Evolutionary conservation across 2,113 vertebrate species (phyloP), one percentile per base, ranked within the genome.

Genomic region (Turnix velox): DNA sequence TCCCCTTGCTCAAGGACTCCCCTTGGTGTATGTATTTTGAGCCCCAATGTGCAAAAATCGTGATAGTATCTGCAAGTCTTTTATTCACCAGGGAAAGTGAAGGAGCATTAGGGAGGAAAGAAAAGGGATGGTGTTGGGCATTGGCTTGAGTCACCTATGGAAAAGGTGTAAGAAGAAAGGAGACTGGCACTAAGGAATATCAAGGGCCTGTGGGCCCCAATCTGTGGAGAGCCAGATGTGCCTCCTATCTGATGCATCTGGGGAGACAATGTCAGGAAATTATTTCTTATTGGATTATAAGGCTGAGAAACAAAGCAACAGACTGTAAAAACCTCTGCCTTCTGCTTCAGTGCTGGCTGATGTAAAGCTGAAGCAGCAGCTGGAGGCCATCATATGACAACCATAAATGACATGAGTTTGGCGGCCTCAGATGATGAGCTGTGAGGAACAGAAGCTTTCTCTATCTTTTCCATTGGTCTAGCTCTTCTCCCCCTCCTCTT

Each of bases 241-340:
- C 57, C 48, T 91, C 57, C 55, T 75, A 4, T 76, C 30, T 89
- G 49, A 63, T 83, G 33, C 45, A 87, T 72, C 58, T 69, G 65
- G 27, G 69, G 14, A 71, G 82, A 46, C 33, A 55, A 14, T 62
- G 46, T 79, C 87, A 91, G 91, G 71, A 92, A 87, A 76, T 85
- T 43, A 76, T 82, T 95, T 91, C 39, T 93, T 49, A 43, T 77
- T 93, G 62, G 71, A 87, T 92, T 88, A 78, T 31, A 63, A 83
- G 37, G 42, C 66, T 85, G 83, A 86, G 69, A 94, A 92, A 79
- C 54, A 90, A 92, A 68, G 58, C 54, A 85, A 54, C 27, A 90
- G 80, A 54, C 69, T 86, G 48, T 48, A 72, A 82, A 92, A 87
- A 31, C 69, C 62, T 72, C 66, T 84, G 45, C 84, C 87, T 93